phyloP scores from a whole-genome alignment of 2,113 vertebrate species.

The Hassar affinis region DNA sequence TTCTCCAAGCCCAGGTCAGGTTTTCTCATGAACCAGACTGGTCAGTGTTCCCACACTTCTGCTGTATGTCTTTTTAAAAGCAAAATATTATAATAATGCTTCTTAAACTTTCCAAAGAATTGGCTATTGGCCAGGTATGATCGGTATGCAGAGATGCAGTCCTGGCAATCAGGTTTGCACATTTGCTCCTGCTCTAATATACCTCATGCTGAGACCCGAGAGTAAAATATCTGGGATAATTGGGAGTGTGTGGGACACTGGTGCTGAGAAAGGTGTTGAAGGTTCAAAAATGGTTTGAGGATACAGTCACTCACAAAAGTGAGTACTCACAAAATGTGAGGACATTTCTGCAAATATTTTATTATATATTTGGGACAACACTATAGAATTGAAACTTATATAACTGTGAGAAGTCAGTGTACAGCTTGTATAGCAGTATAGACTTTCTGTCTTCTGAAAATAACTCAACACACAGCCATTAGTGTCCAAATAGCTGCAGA shows the following conservation, averaged over 20 bases:
- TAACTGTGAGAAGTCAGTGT: no score
- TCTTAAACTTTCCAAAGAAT: not conserved
- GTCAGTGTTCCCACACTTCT: slow-evolving; percentile 8
- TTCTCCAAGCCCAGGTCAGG: not conserved
- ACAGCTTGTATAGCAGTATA: no score
- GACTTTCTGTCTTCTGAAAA: no score
- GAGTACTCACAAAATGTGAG: no score
- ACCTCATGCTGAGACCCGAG: no score
- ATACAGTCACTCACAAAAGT: not conserved
- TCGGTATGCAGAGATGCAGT: not conserved
- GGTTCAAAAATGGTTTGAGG: not conserved
- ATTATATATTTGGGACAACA: no score
- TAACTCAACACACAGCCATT: no score
- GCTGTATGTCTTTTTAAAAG: not conserved
- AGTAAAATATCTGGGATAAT: not conserved
- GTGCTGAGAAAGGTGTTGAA: not conserved
- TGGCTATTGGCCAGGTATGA: not conserved
- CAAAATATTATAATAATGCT: not conserved
- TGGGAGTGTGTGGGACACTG: not conserved
- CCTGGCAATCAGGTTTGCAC: not conserved
- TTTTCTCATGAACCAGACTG: slow-evolving; percentile 13
- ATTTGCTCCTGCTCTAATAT: not conserved
- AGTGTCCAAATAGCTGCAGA: no score
- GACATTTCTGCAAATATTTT: no score
- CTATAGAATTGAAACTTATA: no score